phyloP scores from a whole-genome alignment of 2,797 vertebrate species.

The Gadopsis bispinosus region DNA sequence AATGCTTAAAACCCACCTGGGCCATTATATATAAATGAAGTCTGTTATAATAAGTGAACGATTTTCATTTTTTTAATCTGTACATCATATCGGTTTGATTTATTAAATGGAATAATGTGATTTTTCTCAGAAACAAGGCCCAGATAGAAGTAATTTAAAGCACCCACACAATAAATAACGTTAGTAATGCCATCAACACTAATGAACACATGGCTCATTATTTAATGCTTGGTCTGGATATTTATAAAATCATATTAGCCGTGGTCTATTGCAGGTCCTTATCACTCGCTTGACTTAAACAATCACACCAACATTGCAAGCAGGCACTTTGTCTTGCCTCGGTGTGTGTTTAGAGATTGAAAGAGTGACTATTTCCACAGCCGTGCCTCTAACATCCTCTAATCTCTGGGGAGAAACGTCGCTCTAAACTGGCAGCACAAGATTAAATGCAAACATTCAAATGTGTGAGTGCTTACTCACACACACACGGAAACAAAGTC shows the following conservation, averaged over 20 bases:
- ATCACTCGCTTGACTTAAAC: slow-evolving; percentile 46
- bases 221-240: slow-evolving; percentile 51
- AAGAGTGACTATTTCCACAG: slow-evolving; percentile 64
- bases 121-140: slow-evolving; percentile 25
- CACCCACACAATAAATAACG: slow-evolving; percentile 26
- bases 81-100: slow-evolving; percentile 22
- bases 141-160: slow-evolving; percentile 29
- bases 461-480: slow-evolving; percentile 39
- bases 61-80: slow-evolving; percentile 19
- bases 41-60: slow-evolving; percentile 7
- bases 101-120: slow-evolving; percentile 24
- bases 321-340: slow-evolving; percentile 48
- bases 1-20: slow-evolving; percentile 23
- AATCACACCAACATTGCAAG: slow-evolving; percentile 50
- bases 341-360: slow-evolving; percentile 54
- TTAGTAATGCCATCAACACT: slow-evolving; percentile 43
- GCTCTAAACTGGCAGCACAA: slow-evolving; percentile 69
- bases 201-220: slow-evolving; percentile 54
- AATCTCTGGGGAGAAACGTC: slow-evolving; percentile 64
- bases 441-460: slow-evolving; percentile 77
- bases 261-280: slow-evolving; percentile 41
- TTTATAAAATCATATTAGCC: slow-evolving; percentile 56
- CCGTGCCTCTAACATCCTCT: slow-evolving; percentile 62
- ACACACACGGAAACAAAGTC: slow-evolving; percentile 14
- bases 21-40: slow-evolving; percentile 1